A percentile compares a stretch with the other conserved stretches of the same genome.
Evolutionary conservation across 2,113 vertebrate genomes (phyloP).

Genomic region (Phyllostomus discolor): DNA sequence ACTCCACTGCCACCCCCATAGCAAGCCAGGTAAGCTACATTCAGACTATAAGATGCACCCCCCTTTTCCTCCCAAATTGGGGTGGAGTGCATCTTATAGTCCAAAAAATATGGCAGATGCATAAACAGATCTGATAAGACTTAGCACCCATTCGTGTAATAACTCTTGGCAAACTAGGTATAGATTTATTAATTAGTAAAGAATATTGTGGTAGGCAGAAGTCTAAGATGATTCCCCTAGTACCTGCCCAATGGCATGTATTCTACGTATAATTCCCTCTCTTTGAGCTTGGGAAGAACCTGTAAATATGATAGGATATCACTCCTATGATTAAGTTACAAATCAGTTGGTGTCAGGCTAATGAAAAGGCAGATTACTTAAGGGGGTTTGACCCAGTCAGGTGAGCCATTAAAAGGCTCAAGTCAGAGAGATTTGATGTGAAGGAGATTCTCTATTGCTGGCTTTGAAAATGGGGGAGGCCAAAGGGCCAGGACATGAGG

Average conservation of each 20-base stretch:
- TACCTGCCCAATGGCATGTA: not conserved
- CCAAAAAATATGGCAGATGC: not conserved
- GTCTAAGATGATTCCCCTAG: not conserved
- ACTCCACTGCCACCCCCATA: too few species aligned
- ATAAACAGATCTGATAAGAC: not conserved
- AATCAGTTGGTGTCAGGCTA: not conserved
- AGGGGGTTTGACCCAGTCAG: not conserved
- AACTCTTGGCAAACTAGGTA: not conserved
- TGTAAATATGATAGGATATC: not conserved
- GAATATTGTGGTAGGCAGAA: not conserved
- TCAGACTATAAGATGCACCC: too few species aligned
- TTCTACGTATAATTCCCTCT: not conserved
- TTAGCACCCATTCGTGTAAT: not conserved
- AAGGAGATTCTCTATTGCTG: not conserved
- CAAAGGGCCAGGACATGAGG: not conserved
- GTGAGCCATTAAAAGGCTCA: not conserved
- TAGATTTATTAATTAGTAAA: not conserved
- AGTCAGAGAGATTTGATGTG: not conserved
- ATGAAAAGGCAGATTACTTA: not conserved
- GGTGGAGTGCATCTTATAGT: too few species aligned
- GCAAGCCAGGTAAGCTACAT: too few species aligned
- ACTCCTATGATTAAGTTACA: not conserved
- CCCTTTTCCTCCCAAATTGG: too few species aligned
- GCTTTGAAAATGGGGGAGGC: not conserved
- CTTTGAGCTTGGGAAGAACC: not conserved